Evolutionary conservation across 2,113 vertebrate species (phyloP).

Genomic region (Actenoides hombroni): DNA sequence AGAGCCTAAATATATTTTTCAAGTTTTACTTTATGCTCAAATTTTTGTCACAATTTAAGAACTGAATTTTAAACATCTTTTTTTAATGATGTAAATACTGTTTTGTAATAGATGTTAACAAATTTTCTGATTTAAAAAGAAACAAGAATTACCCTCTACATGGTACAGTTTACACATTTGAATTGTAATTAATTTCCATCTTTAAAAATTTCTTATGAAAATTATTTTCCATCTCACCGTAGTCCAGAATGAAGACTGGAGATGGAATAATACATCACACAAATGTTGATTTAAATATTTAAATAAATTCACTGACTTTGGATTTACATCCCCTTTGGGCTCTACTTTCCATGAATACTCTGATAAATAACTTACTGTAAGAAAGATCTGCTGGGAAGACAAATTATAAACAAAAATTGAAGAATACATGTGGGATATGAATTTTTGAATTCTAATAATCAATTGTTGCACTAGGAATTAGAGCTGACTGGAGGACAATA

Average conservation of each 20-base stretch:
- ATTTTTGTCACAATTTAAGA: neutral
- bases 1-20: neutral
- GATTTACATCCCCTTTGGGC: conserved; percentile 58
- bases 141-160: neutral
- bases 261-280: conserved; percentile 30
- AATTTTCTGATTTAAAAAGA: neutral
- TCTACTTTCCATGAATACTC: conserved; percentile 36
- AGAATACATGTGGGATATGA: conserved; percentile 42
- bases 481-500: conserved; percentile 38
- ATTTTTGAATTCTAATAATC: conserved; percentile 55
- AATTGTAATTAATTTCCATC: neutral
- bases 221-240: neutral
- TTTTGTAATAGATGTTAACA: neutral
- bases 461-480: conserved; percentile 38
- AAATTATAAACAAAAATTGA: conserved; percentile 64
- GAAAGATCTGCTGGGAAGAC: conserved; percentile 29
- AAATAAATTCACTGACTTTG: conserved; percentile 55
- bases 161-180: neutral
- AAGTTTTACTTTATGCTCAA: neutral
- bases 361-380: conserved; percentile 45
- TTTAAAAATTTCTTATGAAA: neutral
- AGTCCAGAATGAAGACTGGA: neutral
- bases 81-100: neutral
- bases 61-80: neutral
- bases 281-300: conserved; percentile 59